A percentile compares a stretch with the other conserved stretches of the same genome.
phyloP scores from a whole-genome alignment of 1,140 invertebrate genomes.

The Macrobrachium nipponense region DNA sequence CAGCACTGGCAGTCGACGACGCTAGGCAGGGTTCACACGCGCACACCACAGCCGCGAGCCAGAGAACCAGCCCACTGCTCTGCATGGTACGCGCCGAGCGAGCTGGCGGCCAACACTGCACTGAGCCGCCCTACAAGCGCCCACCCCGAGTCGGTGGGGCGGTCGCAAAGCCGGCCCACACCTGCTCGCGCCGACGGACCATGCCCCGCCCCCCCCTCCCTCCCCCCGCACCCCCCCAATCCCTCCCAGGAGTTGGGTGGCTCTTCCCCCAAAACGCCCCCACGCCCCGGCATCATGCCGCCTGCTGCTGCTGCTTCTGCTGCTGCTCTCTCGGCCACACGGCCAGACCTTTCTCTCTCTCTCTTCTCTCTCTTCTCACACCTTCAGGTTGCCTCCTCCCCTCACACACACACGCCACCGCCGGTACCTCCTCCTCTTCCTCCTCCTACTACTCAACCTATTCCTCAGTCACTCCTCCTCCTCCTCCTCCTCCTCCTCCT shows the following conservation, averaged over 20 bases:
- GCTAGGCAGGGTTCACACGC: slow-evolving; percentile 51
- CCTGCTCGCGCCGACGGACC: slow-evolving; percentile 13
- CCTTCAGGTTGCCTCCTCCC: not conserved
- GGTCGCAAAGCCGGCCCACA: slow-evolving; percentile 22
- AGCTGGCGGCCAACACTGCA: slow-evolving; percentile 57
- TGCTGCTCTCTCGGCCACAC: not conserved
- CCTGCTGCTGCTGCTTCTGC: not conserved
- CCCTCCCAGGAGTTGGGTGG: slow-evolving; percentile 2
- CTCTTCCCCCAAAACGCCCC: not conserved
- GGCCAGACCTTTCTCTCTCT: not conserved
- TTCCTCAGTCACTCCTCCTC: not conserved
- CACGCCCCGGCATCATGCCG: slow-evolving; percentile 8
- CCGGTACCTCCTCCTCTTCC: slow-evolving; percentile 10
- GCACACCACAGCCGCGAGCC: slow-evolving; percentile 58
- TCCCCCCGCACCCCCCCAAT: not conserved
- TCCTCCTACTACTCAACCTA: not conserved
- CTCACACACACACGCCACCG: slow-evolving; percentile 13
- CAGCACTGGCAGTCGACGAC: slow-evolving; percentile 8
- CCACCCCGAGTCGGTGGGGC: not conserved
- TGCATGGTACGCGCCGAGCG: slow-evolving; percentile 60
- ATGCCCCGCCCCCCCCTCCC: slow-evolving; percentile 13
- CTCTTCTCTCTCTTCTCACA: not conserved
- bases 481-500: not conserved
- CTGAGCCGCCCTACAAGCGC: slow-evolving; percentile 27
- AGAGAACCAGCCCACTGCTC: slow-evolving; percentile 59